Percentiles rank a stretch among this genome's conserved stretches.
Evolutionary conservation across 2,113 vertebrate species (phyloP).

Genomic region (Pygoscelis adeliae): DNA sequence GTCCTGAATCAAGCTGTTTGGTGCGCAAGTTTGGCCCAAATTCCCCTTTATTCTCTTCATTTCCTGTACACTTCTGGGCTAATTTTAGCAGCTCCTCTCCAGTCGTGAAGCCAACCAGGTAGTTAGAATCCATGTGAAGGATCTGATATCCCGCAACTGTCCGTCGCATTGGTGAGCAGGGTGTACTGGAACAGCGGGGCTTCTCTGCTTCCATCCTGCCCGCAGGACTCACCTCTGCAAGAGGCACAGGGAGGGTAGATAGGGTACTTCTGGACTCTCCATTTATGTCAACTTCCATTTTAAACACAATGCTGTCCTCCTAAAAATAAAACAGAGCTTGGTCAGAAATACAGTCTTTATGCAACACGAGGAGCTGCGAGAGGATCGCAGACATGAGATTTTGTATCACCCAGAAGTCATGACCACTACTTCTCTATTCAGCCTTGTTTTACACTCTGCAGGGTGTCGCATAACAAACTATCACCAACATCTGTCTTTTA

Average conservation of each 20-base stretch:
- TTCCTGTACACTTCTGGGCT: slow-evolving; percentile 83
- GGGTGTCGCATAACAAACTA: neutral
- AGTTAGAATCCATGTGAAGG: slow-evolving; percentile 97
- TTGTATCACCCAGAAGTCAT: neutral
- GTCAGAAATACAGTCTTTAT: slow-evolving; percentile 22
- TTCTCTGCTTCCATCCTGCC: slow-evolving; percentile 83
- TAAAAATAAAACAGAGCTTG: slow-evolving; percentile 65
- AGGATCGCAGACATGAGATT: neutral
- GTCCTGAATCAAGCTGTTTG: slow-evolving; percentile 83
- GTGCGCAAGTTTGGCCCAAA: slow-evolving; percentile 69
- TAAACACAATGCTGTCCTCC: slow-evolving; percentile 70
- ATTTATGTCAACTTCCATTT: slow-evolving; percentile 92
- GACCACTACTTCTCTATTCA: neutral
- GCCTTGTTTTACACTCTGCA: neutral
- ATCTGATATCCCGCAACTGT: slow-evolving; percentile 92
- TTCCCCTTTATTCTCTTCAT: slow-evolving; percentile 80
- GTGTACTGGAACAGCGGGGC: slow-evolving; percentile 93
- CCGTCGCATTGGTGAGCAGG: slow-evolving; percentile 89
- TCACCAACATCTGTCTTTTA: neutral
- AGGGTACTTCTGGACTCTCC: slow-evolving; percentile 83
- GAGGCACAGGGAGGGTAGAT: slow-evolving; percentile 81
- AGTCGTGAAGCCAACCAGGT: slow-evolving; percentile 93
- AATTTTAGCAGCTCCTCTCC: slow-evolving; percentile 94
- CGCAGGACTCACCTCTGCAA: slow-evolving; percentile 76
- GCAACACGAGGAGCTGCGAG: neutral